phyloP scores from a whole-genome alignment of 2,888 invertebrate genomes.

The Andrena camellia region DNA sequence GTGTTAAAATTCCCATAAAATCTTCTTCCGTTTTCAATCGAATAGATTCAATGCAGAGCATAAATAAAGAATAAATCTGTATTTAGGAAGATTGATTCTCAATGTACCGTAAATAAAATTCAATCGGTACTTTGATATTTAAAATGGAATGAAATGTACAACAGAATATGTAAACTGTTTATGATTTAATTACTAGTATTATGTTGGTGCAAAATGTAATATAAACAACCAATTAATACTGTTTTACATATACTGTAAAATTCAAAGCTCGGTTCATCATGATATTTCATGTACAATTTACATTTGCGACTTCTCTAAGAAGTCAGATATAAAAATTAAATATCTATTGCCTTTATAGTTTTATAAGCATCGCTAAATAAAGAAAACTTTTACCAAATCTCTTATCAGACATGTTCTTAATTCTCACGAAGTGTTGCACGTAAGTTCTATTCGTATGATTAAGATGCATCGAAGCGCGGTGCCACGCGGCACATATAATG shows the following conservation, averaged over 20 bases:
- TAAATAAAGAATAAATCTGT: constrained; percentile 11
- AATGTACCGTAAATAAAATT: neutral
- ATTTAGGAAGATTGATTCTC: neutral
- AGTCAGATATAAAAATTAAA: constrained; percentile 71
- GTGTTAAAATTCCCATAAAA: constrained; percentile 7
- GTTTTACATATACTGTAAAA: constrained; percentile 57
- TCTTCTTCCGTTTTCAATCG: neutral
- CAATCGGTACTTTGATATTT: constrained; percentile 9
- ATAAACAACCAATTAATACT: constrained; percentile 58
- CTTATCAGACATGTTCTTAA: constrained; percentile 38
- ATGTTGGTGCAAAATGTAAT: constrained; percentile 46
- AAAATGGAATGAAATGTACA: constrained; percentile 28
- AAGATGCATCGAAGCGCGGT: constrained; percentile 31
- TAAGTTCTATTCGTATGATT: constrained; percentile 41
- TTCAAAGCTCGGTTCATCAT: constrained; percentile 60
- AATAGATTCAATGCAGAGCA: neutral
- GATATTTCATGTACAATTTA: constrained; percentile 64
- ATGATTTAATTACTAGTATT: constrained; percentile 15
- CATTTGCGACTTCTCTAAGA: constrained; percentile 57
- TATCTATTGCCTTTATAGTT: constrained; percentile 57
- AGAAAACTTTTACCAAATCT: constrained; percentile 38
- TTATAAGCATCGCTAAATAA: constrained; percentile 54
- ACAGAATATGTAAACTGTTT: constrained; percentile 17
- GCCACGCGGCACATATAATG: constrained; percentile 20
- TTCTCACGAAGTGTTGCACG: constrained; percentile 27